Conservation (phyloP, 30 jellyfish, hydroid and myxozoan genomes). For the Chrysaora quinquecirrha region DNA sequence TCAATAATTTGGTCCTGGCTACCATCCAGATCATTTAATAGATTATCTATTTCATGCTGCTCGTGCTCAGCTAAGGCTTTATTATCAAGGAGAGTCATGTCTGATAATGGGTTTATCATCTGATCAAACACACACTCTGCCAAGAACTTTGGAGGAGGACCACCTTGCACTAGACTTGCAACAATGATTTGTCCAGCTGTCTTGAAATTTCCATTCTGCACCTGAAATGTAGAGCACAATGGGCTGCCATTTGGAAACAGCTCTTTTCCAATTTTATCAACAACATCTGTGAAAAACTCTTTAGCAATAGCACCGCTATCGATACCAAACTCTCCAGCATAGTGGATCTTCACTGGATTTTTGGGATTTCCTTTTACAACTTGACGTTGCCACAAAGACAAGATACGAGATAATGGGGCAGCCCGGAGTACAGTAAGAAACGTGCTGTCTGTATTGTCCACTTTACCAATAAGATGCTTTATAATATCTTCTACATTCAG, state of each 20-base stretch:
- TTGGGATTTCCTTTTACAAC: neutral
- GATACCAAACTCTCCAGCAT: conserved; percentile 1
- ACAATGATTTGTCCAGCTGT: conserved; percentile 2
- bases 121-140: conserved; percentile 4
- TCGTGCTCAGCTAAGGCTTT: neutral
- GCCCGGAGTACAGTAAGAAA: conserved; percentile 2
- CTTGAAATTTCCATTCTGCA: conserved; percentile 1
- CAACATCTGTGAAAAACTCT: conserved; percentile 1
- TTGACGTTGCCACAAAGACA: conserved; percentile 4
- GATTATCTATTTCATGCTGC: neutral
- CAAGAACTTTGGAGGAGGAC: conserved; percentile 5
- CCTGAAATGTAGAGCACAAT: neutral
- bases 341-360: conserved; percentile 2
- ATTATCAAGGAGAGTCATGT: conserved; percentile 1
- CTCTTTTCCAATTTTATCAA: neutral
- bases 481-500: neutral
- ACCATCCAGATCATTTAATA: neutral
- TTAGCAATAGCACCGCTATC: conserved; percentile 4
- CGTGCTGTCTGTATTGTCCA: conserved; percentile 3
- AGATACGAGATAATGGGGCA: conserved; percentile 4
- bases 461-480: neutral
- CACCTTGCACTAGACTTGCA: conserved; percentile 5
- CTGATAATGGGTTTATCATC: neutral
- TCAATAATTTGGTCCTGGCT: conserved; percentile 2
- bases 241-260: conserved; percentile 6